Evolutionary conservation across 2,888 invertebrate genomes (phyloP), one percentile per base, ranked within the genome.

Genomic region (Nineta flava): DNA sequence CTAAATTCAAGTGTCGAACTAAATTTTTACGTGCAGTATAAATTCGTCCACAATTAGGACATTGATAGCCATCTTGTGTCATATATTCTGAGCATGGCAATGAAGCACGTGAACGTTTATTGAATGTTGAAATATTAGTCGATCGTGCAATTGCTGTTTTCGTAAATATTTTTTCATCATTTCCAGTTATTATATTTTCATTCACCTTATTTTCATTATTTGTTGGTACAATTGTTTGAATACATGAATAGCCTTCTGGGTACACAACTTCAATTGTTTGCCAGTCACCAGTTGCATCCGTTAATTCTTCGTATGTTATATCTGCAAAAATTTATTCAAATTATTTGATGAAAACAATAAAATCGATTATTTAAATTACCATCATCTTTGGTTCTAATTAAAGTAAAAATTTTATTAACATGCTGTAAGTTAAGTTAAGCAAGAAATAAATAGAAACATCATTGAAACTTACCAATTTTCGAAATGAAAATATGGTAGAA

Each of bases 1-100:
- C 85, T 10, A 75, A 76, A 65, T 76, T 74, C 56, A 74, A 72
- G 64, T 80, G 80, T 10, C 77, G 69, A 61, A 75, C 71, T 40
- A 79, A 69, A 63, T 72, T 72, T 64, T 70, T 70, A 60, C 71
- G 69, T 56, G 73, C 73, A 65, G 72, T 73, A 66, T 74, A 74
- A 57, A 63, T 62, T 56, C 73, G 68, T 61, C 67, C 65, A 58
- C 76, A 76, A 62, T 74, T 74, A 47, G 76, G 74, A 61, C 79
- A 80, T 59, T 71, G 70, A 69, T 74, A 77, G 41, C 72, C 71
- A 58, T 70, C 69, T 42, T 69, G 67, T 31, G 70, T 69, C 65
- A 68, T 69, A 62, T 69, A 70, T 62, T 72, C 68, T 52, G 67
- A 66, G 61, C 67, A 69, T 42, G 70, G 69, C 60, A 71, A 58